Evolutionary conservation across 1,140 invertebrate genomes (phyloP).

Genomic region (Phortica variegata): DNA sequence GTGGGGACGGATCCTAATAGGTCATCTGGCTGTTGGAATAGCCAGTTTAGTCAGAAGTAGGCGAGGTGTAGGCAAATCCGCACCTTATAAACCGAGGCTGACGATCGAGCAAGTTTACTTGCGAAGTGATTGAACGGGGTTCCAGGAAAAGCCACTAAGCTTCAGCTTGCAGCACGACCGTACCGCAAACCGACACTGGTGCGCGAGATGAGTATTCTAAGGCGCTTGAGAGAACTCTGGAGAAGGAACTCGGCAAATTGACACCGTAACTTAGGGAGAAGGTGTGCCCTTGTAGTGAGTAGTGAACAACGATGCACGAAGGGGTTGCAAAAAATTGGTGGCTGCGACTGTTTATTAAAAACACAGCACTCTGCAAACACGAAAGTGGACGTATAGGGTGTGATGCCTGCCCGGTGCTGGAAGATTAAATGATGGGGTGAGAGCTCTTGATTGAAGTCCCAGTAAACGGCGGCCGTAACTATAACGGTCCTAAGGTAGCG

Average conservation of each 20-base stretch:
- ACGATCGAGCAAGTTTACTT: too few species aligned
- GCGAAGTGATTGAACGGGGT: too few species aligned
- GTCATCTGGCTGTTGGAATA: too few species aligned
- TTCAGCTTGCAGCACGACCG: too few species aligned
- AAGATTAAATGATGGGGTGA: conserved; percentile 2
- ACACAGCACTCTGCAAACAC: conserved; percentile 4
- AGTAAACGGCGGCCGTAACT: conserved; percentile 59
- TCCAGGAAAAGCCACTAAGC: too few species aligned
- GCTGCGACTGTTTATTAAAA: conserved; percentile 8
- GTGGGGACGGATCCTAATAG: too few species aligned
- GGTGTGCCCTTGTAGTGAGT: background rate
- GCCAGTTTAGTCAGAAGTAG: too few species aligned
- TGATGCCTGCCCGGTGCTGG: conserved; percentile 8
- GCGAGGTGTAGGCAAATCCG: too few species aligned
- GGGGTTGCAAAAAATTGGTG: conserved; percentile 2
- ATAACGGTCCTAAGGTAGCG: conserved; percentile 55
- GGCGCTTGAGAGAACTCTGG: conserved; percentile 4
- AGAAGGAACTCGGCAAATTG: conserved; percentile 6
- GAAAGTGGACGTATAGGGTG: conserved; percentile 3
- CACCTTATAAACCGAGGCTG: too few species aligned
- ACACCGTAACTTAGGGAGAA: conserved; percentile 5
- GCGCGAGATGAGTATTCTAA: conserved; percentile 2
- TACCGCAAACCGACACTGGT: conserved; percentile 7
- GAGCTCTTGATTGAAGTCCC: conserved; percentile 45
- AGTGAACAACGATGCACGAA: background rate